phyloP scores from a whole-genome alignment of 2,113 vertebrate genomes.

The Coturnix japonica region DNA sequence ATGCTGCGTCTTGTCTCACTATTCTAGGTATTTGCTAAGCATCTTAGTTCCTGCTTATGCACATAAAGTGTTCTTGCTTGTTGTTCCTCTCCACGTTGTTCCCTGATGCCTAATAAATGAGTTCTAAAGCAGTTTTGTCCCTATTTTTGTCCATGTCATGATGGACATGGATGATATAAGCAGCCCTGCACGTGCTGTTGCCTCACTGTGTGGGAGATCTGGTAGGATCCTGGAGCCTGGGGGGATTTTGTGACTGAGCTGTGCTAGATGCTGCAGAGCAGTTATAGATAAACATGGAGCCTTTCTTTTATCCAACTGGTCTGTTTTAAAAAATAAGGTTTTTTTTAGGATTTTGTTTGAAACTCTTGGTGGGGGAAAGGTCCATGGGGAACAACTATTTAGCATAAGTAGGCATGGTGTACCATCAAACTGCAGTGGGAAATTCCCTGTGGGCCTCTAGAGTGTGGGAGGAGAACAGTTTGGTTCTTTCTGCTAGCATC shows the following conservation, averaged over 20 bases:
- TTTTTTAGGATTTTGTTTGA: not conserved
- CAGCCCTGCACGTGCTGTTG: not conserved
- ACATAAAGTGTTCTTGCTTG: not conserved
- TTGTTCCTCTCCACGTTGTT: not conserved
- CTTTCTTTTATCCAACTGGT: not conserved
- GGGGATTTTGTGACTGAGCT: not conserved
- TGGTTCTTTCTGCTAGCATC: not conserved
- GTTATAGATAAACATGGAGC: not conserved
- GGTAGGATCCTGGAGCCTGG: not conserved
- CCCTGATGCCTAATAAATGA: not conserved
- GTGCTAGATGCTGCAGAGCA: not conserved
- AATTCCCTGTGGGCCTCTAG: rapidly evolving
- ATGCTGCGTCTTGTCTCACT: not conserved
- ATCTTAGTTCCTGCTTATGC: not conserved
- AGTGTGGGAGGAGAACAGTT: rapidly evolving
- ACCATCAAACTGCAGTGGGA: not conserved
- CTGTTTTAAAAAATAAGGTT: not conserved
- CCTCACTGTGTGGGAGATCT: not conserved
- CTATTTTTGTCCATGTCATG: not conserved
- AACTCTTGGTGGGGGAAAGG: not conserved
- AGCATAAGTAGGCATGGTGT: rapidly evolving
- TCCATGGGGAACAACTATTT: not conserved
- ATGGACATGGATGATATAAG: not conserved
- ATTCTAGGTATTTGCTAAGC: not conserved
- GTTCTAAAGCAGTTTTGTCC: not conserved